phyloP scores from a whole-genome alignment of 2,797 vertebrate species.

The Phalanger gymnotis region DNA sequence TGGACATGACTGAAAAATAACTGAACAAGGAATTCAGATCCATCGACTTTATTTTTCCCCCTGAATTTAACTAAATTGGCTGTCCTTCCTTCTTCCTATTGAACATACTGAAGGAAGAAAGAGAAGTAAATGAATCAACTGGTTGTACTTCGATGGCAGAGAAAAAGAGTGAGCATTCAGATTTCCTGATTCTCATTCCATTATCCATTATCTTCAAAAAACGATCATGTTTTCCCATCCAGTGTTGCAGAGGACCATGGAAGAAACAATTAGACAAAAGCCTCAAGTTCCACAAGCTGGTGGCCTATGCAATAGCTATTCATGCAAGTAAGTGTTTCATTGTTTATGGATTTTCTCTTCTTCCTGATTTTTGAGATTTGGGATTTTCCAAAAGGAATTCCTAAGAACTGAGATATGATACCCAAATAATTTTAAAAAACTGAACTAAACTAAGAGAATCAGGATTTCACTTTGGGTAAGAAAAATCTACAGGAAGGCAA shows the following conservation, averaged over 20 bases:
- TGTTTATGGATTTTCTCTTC: constrained; percentile 48
- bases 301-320: constrained; percentile 86
- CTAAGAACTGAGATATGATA: neutral
- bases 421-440: neutral
- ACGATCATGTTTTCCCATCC: constrained; percentile 62
- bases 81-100: neutral
- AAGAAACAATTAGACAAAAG: constrained; percentile 87
- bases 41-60: neutral
- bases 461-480: constrained; percentile 14
- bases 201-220: constrained; percentile 25
- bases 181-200: neutral
- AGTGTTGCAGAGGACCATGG: constrained; percentile 85
- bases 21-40: neutral
- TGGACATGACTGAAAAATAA: neutral
- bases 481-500: neutral
- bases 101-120: neutral
- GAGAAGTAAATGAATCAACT: neutral
- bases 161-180: neutral
- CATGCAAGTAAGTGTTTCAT: constrained; percentile 84
- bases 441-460: neutral
- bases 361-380: neutral
- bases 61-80: neutral
- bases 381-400: neutral
- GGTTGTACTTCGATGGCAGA: neutral
- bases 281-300: constrained; percentile 86